These are phyloP conservation scores for Meda fulgida DNA, from an alignment of 2,797 vertebrate genomes.

Conservation along the genomic window DNA sequence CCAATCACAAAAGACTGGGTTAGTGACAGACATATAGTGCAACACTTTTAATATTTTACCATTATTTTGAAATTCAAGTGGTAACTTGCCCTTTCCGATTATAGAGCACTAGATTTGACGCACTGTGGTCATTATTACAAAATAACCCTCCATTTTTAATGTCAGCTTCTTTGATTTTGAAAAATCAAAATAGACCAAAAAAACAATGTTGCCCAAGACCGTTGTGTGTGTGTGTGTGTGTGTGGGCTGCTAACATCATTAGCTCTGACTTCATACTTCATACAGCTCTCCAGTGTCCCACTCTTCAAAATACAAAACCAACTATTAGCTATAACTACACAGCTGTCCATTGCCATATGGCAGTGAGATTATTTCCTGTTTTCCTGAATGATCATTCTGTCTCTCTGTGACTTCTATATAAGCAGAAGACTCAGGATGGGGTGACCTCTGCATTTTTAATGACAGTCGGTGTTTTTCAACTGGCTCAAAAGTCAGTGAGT, in stretches of 20 bases:
- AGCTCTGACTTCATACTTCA: constrained; percentile 1
- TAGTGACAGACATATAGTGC: background rate
- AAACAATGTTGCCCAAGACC: background rate
- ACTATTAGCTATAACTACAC: background rate
- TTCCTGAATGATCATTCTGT: background rate
- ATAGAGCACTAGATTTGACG: constrained; percentile 15
- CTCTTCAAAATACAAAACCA: constrained; percentile 15
- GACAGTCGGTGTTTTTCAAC: background rate
- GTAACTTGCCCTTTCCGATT: constrained; percentile 34
- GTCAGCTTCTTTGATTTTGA: constrained; percentile 27
- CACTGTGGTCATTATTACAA: constrained; percentile 39
- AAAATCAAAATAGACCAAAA: constrained; percentile 19
- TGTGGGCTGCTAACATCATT: constrained; percentile 31
- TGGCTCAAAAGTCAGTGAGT: background rate
- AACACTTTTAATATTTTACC: constrained; percentile 36
- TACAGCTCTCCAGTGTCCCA: constrained; percentile 1
- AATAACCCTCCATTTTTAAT: constrained; percentile 19
- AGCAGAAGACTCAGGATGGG: background rate
- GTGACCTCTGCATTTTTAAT: background rate
- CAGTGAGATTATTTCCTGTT: constrained; percentile 9
- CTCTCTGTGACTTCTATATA: background rate
- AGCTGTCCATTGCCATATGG: background rate
- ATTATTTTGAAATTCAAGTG: constrained; percentile 36
- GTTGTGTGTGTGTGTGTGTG: background rate
- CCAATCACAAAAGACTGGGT: no score